phyloP scores from a whole-genome alignment of 2,113 vertebrate species.

The Cyanistes caeruleus region DNA sequence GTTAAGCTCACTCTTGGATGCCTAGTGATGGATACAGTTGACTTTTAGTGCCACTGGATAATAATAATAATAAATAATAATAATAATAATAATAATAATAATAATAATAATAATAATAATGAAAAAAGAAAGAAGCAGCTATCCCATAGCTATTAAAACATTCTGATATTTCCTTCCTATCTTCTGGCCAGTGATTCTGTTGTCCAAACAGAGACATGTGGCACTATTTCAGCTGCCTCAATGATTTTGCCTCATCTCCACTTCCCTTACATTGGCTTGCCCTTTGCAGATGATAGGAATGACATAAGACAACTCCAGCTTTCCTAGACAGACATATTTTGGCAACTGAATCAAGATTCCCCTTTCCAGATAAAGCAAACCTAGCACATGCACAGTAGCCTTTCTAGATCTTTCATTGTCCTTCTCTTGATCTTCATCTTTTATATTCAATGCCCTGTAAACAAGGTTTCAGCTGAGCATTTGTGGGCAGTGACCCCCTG shows the following conservation, averaged over 20 bases:
- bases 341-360: background rate
- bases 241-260: background rate
- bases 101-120: no score
- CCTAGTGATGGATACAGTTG: background rate
- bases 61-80: no score
- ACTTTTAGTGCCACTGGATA: background rate
- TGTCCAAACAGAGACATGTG: background rate
- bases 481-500: background rate
- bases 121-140: background rate
- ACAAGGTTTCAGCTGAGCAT: background rate
- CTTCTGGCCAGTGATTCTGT: background rate
- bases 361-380: background rate
- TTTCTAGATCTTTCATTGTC: background rate
- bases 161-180: background rate
- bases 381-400: fast-evolving
- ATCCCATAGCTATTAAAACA: background rate
- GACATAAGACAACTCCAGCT: background rate
- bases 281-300: background rate
- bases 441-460: background rate
- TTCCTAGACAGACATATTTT: background rate
- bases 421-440: background rate
- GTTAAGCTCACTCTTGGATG: background rate
- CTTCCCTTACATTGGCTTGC: background rate
- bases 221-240: background rate
- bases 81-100: no score